These are phyloP conservation scores for Cardiocondyla obscurior DNA, from an alignment of 1,140 invertebrate species.

Conservation along the genomic window DNA sequence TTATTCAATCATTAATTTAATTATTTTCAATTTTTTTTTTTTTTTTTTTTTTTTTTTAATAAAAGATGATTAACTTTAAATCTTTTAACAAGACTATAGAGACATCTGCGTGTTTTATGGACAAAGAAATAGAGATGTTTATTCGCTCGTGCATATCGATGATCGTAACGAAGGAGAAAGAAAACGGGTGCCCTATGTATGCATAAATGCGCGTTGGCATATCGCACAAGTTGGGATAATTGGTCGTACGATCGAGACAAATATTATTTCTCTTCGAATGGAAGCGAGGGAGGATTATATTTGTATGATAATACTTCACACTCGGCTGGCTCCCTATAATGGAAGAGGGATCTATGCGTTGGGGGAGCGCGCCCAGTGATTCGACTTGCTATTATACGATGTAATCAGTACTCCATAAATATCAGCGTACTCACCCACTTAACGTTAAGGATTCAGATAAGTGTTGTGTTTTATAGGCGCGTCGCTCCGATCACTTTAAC, in stretches of 20 bases:
- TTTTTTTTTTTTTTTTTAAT: no score
- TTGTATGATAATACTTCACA: conserved; percentile 72
- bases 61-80: background rate
- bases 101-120: background rate
- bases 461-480: conserved; percentile 36
- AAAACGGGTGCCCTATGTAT: background rate
- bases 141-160: background rate
- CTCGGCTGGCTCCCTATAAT: conserved; percentile 57
- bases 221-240: conserved; percentile 70
- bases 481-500: conserved; percentile 30
- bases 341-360: conserved; percentile 40
- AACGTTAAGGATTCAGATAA: conserved; percentile 31
- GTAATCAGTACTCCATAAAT: conserved; percentile 72
- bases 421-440: conserved; percentile 60
- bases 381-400: conserved; percentile 68
- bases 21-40: no score
- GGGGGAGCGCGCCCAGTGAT: conserved; percentile 56
- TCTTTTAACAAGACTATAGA: background rate
- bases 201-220: conserved; percentile 54
- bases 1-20: no score
- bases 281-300: conserved; percentile 66
- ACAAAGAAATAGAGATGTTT: conserved; percentile 8
- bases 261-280: conserved; percentile 66
- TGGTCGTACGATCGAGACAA: conserved; percentile 69
- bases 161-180: background rate